A percentile compares a stretch with the other conserved stretches of the same genome.
Evolutionary conservation across 2,113 vertebrate species (phyloP).

Genomic region (Synchiropus splendidus): DNA sequence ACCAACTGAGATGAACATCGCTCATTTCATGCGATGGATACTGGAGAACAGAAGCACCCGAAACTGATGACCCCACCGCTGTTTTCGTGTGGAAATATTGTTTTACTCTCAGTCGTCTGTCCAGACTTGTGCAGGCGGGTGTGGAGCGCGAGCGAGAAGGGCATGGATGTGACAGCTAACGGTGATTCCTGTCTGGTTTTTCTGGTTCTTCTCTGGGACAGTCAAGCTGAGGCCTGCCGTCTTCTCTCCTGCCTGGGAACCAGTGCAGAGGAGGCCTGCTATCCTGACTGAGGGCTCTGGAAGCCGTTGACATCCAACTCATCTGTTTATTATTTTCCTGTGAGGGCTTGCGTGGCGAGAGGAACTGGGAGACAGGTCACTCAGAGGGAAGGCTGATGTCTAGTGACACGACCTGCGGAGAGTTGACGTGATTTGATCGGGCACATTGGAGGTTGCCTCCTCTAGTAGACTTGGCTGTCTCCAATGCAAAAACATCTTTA

Average conservation of each 20-base stretch:
- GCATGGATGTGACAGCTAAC: conserved; percentile 64
- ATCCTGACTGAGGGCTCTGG: conserved; percentile 44
- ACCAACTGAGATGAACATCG: conserved; percentile 33
- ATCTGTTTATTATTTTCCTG: conserved; percentile 74
- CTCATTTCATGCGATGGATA: conserved; percentile 19
- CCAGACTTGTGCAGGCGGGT: conserved; percentile 34
- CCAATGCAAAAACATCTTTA: no score
- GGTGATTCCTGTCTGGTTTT: conserved; percentile 59
- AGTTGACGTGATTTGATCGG: no score
- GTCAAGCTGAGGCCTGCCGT: conserved; percentile 63
- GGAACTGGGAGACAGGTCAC: conserved; percentile 27
- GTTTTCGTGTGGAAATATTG: conserved; percentile 6
- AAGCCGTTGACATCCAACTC: conserved; percentile 64
- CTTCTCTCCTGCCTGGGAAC: conserved; percentile 63
- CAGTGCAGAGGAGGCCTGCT: conserved; percentile 33
- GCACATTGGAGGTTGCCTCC: no score
- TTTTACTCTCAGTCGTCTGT: conserved; percentile 30
- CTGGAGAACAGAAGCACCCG: conserved; percentile 3
- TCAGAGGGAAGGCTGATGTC: conserved; percentile 38
- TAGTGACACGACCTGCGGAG: no score
- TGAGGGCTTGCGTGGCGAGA: conserved; percentile 58
- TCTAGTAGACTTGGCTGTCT: no score
- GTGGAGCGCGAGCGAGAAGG: conserved; percentile 13
- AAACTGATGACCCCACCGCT: conserved; percentile 5
- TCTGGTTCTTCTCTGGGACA: conserved; percentile 49